Evolutionary conservation across 2,888 invertebrate genomes (phyloP).

Genomic region (Troglohyphantes excavatus): DNA sequence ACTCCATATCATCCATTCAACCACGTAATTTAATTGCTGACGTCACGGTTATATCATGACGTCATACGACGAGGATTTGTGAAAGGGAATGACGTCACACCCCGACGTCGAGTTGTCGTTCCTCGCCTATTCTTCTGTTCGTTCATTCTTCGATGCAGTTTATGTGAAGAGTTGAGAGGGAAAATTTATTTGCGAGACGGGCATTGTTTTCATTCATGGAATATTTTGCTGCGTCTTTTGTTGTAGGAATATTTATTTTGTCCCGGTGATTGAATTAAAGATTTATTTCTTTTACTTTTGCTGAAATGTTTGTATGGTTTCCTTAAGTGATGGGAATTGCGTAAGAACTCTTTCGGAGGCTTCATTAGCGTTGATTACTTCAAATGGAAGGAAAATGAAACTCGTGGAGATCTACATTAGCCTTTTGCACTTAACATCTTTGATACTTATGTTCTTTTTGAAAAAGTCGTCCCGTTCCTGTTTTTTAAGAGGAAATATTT

Average conservation of each 20-base stretch:
- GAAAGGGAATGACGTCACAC: neutral
- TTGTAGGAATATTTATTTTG: neutral
- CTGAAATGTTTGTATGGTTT: no score
- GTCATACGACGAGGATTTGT: neutral
- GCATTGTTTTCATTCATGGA: slow-evolving; percentile 1
- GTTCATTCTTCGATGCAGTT: neutral
- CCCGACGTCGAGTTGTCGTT: neutral
- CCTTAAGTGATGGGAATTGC: no score
- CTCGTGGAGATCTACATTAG: no score
- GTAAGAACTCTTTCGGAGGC: no score
- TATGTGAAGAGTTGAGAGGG: neutral
- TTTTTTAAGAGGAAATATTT: no score
- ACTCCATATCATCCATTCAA: neutral
- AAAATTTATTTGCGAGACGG: neutral
- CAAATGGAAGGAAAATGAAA: no score
- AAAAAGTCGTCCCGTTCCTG: no score
- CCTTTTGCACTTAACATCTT: no score
- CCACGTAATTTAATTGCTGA: neutral
- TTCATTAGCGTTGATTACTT: no score
- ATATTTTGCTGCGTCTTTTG: no score
- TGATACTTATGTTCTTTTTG: no score
- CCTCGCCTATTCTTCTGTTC: neutral
- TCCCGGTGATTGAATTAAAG: neutral
- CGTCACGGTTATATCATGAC: neutral
- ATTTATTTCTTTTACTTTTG: neutral